Evolutionary conservation across 2,888 invertebrate genomes (phyloP).

Genomic region (Diachrysia chrysitis): DNA sequence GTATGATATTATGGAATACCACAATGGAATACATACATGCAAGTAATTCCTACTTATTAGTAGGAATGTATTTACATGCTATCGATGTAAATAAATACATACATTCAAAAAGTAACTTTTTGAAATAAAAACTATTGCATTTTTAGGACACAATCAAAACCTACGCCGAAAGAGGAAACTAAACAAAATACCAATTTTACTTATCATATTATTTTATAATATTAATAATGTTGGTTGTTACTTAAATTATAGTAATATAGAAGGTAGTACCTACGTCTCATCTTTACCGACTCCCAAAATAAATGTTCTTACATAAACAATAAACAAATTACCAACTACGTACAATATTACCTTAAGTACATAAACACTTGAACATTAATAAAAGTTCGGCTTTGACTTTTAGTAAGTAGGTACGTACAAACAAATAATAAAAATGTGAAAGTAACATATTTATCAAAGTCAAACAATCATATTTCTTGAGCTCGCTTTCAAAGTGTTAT

Average conservation of each 20-base stretch:
- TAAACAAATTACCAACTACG: background rate
- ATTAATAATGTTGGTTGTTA: background rate
- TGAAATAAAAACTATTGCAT: too few relatives aligned
- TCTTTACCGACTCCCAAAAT: background rate
- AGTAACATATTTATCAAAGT: slow-evolving; percentile 49
- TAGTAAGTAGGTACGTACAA: slow-evolving; percentile 7
- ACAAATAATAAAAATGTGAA: slow-evolving; percentile 39
- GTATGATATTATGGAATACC: too few relatives aligned
- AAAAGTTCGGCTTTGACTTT: slow-evolving; percentile 3
- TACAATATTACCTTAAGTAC: slow-evolving; percentile 6
- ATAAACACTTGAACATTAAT: slow-evolving; percentile 20
- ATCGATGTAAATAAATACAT: too few relatives aligned
- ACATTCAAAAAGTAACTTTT: too few relatives aligned
- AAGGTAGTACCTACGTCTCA: background rate
- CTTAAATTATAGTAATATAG: background rate
- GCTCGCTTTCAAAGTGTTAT: slow-evolving; percentile 29
- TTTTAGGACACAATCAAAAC: too few relatives aligned
- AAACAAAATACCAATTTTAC: background rate
- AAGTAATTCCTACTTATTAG: too few relatives aligned
- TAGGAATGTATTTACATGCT: too few relatives aligned
- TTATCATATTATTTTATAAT: background rate
- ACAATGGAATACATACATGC: too few relatives aligned
- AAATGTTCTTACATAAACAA: background rate
- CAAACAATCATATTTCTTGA: slow-evolving; percentile 45
- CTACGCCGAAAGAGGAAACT: background rate